phyloP scores from a whole-genome alignment of 2,113 vertebrate species.

The Glaucidium brasilianum region DNA sequence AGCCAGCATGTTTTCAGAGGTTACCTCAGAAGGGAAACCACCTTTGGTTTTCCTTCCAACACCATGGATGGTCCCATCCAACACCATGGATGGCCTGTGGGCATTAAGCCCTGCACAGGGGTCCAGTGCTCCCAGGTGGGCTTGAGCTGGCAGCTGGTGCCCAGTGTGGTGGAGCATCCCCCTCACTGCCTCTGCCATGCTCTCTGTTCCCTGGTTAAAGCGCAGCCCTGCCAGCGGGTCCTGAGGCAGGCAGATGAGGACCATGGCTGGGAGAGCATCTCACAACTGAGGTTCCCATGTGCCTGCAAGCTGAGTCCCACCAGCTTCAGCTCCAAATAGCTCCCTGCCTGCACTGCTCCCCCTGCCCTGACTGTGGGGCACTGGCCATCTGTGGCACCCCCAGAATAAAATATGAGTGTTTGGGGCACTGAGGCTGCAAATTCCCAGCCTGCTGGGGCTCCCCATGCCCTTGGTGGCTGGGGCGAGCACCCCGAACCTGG shows the following conservation, averaged over 20 bases:
- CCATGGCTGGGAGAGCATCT: rapidly evolving
- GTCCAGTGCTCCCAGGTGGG: background rate
- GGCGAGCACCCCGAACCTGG: background rate
- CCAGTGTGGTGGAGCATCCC: background rate
- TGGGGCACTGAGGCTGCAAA: background rate
- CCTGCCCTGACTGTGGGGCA: background rate
- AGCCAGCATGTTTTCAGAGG: rapidly evolving
- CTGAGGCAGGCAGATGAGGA: background rate
- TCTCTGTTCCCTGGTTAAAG: background rate
- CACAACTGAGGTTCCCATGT: rapidly evolving
- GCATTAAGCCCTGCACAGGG: background rate
- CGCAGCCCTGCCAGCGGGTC: too few species aligned
- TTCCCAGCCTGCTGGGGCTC: background rate
- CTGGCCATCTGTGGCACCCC: background rate
- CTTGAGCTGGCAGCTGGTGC: background rate
- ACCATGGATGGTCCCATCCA: rapidly evolving
- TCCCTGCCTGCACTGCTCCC: background rate
- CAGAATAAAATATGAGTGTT: background rate
- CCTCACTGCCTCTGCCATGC: rapidly evolving
- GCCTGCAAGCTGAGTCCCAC: background rate
- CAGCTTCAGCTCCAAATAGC: background rate
- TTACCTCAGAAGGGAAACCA: background rate
- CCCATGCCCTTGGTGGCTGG: background rate
- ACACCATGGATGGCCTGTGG: rapidly evolving
- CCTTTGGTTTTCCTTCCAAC: background rate